A percentile compares a stretch with the other conserved stretches of the same genome.
Evolutionary conservation across 2,797 vertebrate species (phyloP).

Genomic region (Pteropus rufus): DNA sequence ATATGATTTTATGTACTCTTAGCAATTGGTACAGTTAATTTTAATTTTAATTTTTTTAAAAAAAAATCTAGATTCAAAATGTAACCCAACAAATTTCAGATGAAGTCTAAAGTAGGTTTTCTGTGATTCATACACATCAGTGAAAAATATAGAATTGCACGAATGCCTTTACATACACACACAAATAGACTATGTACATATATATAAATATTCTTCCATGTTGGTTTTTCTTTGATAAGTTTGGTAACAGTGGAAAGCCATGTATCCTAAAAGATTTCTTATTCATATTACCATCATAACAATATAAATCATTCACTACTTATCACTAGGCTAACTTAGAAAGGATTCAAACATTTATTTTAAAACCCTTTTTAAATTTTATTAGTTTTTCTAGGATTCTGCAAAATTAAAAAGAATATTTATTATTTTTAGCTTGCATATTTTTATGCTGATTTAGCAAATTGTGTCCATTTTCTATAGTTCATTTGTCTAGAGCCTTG

Average conservation of each 20-base stretch:
- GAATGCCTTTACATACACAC: neutral
- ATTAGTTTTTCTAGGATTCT: neutral
- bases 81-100: conserved; percentile 37
- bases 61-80: conserved; percentile 50
- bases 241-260: conserved; percentile 2
- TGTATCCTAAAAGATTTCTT: neutral
- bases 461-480: conserved; percentile 12
- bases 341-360: neutral
- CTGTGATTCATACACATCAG: conserved; percentile 17
- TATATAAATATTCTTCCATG: neutral
- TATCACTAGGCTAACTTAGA: neutral
- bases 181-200: neutral
- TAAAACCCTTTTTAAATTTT: neutral
- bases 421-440: conserved; percentile 14
- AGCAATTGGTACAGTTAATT: conserved; percentile 44
- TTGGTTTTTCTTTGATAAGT: neutral
- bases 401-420: conserved; percentile 1
- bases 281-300: neutral
- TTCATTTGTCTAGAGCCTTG: conserved; percentile 16
- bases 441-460: conserved; percentile 41
- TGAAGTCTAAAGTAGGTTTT: conserved; percentile 43
- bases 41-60: neutral
- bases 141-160: neutral
- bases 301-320: conserved; percentile 14
- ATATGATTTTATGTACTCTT: neutral